Conservation (phyloP, 2,113 vertebrate species). For the Lepisosteus oculatus region DNA sequence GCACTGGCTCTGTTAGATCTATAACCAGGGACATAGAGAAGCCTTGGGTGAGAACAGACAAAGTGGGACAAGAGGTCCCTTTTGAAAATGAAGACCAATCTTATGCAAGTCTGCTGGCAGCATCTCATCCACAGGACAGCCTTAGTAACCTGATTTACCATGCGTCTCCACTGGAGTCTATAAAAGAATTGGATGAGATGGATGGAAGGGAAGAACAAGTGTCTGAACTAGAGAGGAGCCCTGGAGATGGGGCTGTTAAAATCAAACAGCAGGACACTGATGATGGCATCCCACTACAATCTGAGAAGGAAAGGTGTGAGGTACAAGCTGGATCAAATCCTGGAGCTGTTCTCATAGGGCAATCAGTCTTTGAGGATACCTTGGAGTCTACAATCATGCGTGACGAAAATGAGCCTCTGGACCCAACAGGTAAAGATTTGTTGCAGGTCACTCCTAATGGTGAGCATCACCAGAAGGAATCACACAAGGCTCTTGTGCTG, state of each 20-base stretch:
- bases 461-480: slow-evolving; percentile 11
- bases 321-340: background rate
- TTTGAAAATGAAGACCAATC: background rate
- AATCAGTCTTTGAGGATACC: background rate
- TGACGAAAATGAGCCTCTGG: slow-evolving; percentile 4
- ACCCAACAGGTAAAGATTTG: slow-evolving; percentile 11
- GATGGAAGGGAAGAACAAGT: slow-evolving; percentile 8
- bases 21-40: background rate
- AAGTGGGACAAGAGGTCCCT: background rate
- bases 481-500: background rate
- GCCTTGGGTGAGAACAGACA: background rate
- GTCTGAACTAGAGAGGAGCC: slow-evolving; percentile 14
- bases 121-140: slow-evolving; percentile 13
- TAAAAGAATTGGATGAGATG: slow-evolving; percentile 32
- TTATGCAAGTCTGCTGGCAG: background rate
- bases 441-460: slow-evolving; percentile 8
- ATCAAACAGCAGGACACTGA: background rate
- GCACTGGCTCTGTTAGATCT: slow-evolving; percentile 20
- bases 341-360: background rate
- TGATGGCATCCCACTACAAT: background rate
- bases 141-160: slow-evolving; percentile 16
- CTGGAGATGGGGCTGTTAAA: slow-evolving; percentile 21
- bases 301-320: background rate
- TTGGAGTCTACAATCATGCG: background rate
- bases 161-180: slow-evolving; percentile 32